phyloP scores from a whole-genome alignment of 1,140 invertebrate species.

The Bombus affinis region DNA sequence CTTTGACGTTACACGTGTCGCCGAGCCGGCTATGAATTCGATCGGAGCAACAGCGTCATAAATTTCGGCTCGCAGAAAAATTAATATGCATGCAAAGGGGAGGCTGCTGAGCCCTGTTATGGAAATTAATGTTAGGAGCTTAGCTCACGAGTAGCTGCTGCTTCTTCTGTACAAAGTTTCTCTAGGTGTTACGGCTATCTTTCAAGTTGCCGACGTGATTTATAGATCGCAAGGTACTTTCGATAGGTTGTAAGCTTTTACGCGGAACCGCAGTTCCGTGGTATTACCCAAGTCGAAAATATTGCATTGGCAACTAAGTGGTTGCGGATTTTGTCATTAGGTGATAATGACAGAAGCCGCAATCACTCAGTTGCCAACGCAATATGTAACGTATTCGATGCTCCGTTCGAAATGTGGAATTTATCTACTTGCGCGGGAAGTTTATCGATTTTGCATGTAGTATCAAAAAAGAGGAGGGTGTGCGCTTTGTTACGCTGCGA shows the following conservation, averaged over 20 bases:
- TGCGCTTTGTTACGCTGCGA: too few species aligned
- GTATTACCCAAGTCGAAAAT: not conserved
- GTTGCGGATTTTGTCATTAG: too few species aligned
- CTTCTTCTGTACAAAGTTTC: not conserved
- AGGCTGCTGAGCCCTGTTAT: slow-evolving; percentile 12
- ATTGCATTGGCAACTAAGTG: too few species aligned
- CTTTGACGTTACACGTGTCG: not conserved
- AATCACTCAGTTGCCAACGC: too few species aligned
- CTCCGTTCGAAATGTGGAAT: too few species aligned
- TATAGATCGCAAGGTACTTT: not conserved
- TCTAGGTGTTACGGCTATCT: not conserved
- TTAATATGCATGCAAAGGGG: slow-evolving; percentile 23
- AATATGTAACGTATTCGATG: too few species aligned
- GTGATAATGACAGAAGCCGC: too few species aligned
- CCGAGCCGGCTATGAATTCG: not conserved
- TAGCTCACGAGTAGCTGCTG: not conserved
- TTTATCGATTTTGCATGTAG: too few species aligned
- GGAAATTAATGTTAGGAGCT: slow-evolving; percentile 13
- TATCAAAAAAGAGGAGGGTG: too few species aligned
- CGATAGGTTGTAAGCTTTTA: not conserved
- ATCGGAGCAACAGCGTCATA: not conserved
- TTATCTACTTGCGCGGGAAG: too few species aligned
- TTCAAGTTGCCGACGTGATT: not conserved
- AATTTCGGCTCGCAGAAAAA: slow-evolving; percentile 24
- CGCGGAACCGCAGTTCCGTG: not conserved